Evolutionary conservation across 1,140 invertebrate genomes (phyloP).

Genomic region (Diachasmimorpha longicaudata): DNA sequence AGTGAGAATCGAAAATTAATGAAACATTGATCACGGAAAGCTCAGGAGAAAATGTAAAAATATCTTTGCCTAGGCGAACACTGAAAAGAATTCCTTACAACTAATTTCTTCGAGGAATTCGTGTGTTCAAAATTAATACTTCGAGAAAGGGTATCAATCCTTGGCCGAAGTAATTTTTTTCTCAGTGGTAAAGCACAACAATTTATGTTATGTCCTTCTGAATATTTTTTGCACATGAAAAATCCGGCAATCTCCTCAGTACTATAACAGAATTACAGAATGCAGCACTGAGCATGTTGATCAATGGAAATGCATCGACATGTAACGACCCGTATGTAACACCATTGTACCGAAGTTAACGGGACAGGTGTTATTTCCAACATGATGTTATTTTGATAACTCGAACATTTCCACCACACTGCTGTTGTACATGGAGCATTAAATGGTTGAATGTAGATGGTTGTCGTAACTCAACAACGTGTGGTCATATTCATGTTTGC

Average conservation of each 20-base stretch:
- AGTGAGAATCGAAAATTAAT: conserved; percentile 6
- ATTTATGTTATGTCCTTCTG: too few species aligned
- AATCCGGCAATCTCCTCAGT: too few species aligned
- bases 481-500: background rate
- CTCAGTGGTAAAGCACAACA: too few species aligned
- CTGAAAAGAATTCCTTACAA: too few species aligned
- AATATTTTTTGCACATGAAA: too few species aligned
- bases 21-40: background rate
- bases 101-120: too few species aligned
- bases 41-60: background rate
- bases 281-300: background rate
- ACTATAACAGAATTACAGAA: too few species aligned
- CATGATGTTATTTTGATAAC: background rate
- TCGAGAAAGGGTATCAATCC: too few species aligned
- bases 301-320: background rate
- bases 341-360: background rate
- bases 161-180: too few species aligned
- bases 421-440: background rate
- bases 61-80: too few species aligned
- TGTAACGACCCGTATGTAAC: background rate
- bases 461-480: background rate
- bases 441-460: background rate
- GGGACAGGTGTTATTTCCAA: background rate
- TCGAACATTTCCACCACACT: background rate
- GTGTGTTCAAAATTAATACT: too few species aligned